Conservation (phyloP, 2,797 vertebrate genomes). For the Clamator glandarius region DNA sequence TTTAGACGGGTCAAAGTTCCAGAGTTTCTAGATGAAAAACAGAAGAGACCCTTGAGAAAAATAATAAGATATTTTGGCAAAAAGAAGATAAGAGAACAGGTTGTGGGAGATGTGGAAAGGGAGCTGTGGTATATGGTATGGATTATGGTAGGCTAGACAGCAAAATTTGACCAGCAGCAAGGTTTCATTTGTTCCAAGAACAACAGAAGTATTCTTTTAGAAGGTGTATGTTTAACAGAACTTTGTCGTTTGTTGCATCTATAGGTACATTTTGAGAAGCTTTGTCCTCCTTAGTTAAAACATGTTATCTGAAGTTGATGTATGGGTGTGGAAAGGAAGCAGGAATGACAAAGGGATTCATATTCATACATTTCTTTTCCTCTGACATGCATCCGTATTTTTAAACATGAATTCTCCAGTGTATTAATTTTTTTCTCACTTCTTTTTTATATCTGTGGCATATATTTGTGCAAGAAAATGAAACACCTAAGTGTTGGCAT, state of each 20-base stretch:
- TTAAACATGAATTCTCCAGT: not conserved
- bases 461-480: not conserved
- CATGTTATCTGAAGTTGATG: not conserved
- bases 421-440: not conserved
- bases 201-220: not conserved
- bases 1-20: not conserved
- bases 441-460: not conserved
- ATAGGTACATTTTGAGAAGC: not conserved
- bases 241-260: not conserved
- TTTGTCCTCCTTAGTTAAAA: not conserved
- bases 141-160: not conserved
- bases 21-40: not conserved
- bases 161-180: not conserved
- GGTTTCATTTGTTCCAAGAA: not conserved
- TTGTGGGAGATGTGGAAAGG: rapidly evolving
- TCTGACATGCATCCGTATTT: not conserved
- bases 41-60: not conserved
- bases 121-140: not conserved
- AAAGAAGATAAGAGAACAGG: not conserved
- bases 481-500: not conserved
- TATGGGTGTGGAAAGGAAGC: rapidly evolving
- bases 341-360: not conserved
- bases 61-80: not conserved
- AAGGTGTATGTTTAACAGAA: not conserved
- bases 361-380: not conserved